phyloP scores from a whole-genome alignment of 2,797 vertebrate species.

The Premnoplex brunnescens region DNA sequence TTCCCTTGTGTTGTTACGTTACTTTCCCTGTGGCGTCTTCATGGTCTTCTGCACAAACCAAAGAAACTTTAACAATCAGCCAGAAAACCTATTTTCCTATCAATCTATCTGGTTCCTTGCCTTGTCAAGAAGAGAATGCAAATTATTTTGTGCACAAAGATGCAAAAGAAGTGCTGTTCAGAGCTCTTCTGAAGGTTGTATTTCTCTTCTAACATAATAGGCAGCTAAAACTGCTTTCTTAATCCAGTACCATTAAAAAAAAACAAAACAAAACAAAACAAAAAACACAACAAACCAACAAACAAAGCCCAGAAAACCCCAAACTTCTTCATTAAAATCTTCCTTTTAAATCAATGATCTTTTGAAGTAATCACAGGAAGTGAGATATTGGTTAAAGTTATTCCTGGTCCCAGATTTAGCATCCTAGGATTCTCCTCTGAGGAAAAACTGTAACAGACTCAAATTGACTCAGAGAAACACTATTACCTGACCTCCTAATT shows the following conservation, averaged over 20 bases:
- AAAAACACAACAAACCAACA: not conserved
- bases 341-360: not conserved
- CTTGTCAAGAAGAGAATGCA: conserved; percentile 41
- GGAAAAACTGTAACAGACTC: not conserved
- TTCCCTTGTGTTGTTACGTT: not conserved
- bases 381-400: not conserved
- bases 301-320: not conserved
- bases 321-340: not conserved
- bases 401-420: not conserved
- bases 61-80: conserved; percentile 44
- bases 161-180: not conserved
- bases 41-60: conserved; percentile 17
- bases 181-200: not conserved
- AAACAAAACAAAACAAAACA: not conserved
- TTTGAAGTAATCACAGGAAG: not conserved
- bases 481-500: not conserved
- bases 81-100: conserved; percentile 47
- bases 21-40: not conserved
- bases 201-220: not conserved
- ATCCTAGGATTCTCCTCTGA: not conserved
- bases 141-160: conserved; percentile 10
- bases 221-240: not conserved
- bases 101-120: conserved; percentile 29
- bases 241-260: not conserved
- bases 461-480: not conserved